Percentiles rank a stretch among this genome's conserved stretches.
Conservation (phyloP, 2,113 vertebrate genomes). For the Oenanthe oenanthe region DNA sequence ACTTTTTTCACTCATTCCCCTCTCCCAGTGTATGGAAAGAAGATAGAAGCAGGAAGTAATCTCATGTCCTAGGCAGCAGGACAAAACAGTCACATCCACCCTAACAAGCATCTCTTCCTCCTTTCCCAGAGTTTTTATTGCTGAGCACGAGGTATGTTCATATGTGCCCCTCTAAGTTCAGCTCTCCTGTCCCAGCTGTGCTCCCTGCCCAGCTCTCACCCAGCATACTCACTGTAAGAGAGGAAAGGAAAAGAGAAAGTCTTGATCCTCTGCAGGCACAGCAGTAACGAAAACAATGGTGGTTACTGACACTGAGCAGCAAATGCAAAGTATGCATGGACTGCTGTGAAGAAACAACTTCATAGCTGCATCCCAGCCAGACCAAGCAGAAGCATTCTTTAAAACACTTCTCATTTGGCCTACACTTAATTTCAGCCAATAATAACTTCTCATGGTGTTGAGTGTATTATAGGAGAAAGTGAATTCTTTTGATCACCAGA, state of each 20-base stretch:
- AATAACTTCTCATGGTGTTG: background rate
- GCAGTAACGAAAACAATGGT: background rate
- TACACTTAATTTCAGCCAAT: background rate
- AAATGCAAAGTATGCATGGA: background rate
- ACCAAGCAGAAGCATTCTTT: background rate
- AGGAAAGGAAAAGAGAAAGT: too few species aligned
- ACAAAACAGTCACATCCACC: background rate
- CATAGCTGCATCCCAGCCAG: background rate
- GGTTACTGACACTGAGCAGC: background rate
- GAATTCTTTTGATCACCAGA: background rate
- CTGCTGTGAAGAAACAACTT: background rate
- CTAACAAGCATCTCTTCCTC: background rate
- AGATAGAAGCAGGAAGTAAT: background rate
- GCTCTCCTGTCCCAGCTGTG: background rate
- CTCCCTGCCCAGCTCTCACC: background rate
- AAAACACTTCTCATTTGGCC: background rate
- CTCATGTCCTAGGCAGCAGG: background rate
- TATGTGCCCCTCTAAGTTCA: background rate
- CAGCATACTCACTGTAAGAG: background rate
- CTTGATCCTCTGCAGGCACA: background rate
- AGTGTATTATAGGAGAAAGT: background rate
- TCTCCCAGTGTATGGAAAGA: background rate
- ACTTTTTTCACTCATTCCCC: background rate
- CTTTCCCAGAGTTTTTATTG: accelerated
- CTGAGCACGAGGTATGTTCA: background rate